Percentiles rank a stretch among this genome's conserved stretches.
These are phyloP conservation scores for Pimephales promelas DNA, from an alignment of 2,113 vertebrate species.

Conservation along the genomic window DNA sequence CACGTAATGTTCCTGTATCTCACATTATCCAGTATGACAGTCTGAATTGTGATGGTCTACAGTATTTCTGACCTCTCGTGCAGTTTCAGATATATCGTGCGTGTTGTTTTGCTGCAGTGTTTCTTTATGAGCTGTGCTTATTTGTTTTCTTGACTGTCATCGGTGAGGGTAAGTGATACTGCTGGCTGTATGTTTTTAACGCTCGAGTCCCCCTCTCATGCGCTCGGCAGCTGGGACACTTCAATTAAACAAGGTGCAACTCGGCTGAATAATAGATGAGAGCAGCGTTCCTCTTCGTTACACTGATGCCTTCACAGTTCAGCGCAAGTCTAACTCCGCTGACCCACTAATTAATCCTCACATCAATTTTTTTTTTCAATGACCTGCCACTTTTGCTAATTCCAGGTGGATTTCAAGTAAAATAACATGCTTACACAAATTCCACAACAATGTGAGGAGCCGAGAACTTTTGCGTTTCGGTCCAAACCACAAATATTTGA, in stretches of 20 bases:
- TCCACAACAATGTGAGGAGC: neutral
- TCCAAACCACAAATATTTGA: neutral
- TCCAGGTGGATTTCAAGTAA: neutral
- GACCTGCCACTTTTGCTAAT: neutral
- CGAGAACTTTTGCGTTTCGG: neutral
- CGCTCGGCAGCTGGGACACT: slow-evolving; percentile 67
- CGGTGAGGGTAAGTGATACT: slow-evolving; percentile 30
- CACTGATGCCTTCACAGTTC: slow-evolving; percentile 50
- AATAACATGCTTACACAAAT: neutral
- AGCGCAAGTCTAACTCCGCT: neutral
- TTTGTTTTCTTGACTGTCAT: neutral
- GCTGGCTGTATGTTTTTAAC: slow-evolving; percentile 39
- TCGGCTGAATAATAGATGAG: slow-evolving; percentile 72
- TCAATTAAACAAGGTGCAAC: slow-evolving; percentile 59
- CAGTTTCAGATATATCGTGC: neutral
- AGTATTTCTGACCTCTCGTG: too few species aligned
- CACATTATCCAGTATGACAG: neutral
- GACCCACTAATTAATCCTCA: neutral
- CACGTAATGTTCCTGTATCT: too few species aligned
- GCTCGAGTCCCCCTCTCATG: slow-evolving; percentile 2
- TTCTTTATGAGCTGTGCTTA: neutral
- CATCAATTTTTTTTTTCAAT: neutral
- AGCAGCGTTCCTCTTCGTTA: slow-evolving; percentile 48
- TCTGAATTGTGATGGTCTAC: neutral
- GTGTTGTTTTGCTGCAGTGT: neutral